Percentiles rank a stretch among this genome's conserved stretches.
Evolutionary conservation across 2,113 vertebrate genomes (phyloP).

Genomic region (Xiphias gladius): DNA sequence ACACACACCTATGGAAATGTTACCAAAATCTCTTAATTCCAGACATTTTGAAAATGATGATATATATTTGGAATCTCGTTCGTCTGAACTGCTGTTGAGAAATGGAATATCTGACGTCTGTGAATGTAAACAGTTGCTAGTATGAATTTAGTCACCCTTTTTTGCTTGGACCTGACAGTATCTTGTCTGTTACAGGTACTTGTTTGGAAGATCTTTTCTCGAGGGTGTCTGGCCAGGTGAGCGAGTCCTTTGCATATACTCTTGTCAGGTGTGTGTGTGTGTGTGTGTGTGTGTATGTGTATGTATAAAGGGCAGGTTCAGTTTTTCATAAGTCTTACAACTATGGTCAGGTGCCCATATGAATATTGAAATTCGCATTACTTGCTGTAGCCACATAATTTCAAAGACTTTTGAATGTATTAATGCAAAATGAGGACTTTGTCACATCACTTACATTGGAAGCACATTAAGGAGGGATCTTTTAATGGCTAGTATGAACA

Average conservation of each 20-base stretch:
- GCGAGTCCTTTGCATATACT: background rate
- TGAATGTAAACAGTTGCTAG: background rate
- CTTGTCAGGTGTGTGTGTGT: too few species aligned
- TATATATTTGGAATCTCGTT: conserved; percentile 89
- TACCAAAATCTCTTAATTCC: accelerated
- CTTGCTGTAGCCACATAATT: too few species aligned
- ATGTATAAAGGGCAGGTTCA: too few species aligned
- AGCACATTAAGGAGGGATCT: too few species aligned
- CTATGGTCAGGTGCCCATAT: background rate
- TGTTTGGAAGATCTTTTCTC: background rate
- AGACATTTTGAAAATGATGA: conserved; percentile 77
- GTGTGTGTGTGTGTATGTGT: too few species aligned
- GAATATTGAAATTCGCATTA: background rate
- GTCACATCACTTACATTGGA: too few species aligned
- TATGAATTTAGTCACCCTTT: background rate
- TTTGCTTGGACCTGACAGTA: background rate
- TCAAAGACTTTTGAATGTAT: too few species aligned
- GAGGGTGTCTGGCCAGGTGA: background rate
- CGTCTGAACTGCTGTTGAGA: conserved; percentile 91
- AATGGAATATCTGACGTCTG: conserved; percentile 69
- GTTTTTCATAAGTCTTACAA: too few species aligned
- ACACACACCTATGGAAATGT: accelerated
- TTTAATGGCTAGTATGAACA: too few species aligned
- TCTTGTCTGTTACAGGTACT: conserved; percentile 21
- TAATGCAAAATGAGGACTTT: too few species aligned